phyloP scores from a whole-genome alignment of 2,888 invertebrate species.

The Phlogophora meticulosa region DNA sequence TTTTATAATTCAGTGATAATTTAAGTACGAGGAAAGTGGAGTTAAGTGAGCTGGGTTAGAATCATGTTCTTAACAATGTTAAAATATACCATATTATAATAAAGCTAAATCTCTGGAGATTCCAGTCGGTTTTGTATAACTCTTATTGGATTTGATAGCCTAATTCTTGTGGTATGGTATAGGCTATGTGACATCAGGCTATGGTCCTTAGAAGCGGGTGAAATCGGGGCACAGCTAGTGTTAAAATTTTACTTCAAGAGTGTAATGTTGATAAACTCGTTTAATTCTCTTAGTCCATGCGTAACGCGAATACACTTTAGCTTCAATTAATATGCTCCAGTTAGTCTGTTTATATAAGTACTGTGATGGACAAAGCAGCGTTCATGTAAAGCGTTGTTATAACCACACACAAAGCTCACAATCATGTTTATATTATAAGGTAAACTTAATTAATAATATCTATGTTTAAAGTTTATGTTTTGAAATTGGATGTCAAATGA shows the following conservation, averaged over 20 bases:
- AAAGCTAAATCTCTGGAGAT: too few species aligned
- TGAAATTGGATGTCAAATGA: slow-evolving; percentile 58
- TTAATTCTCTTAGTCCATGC: slow-evolving; percentile 58
- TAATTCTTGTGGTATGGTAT: too few species aligned
- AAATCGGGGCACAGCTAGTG: too few species aligned
- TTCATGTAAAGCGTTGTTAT: slow-evolving; percentile 70
- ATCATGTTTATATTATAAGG: slow-evolving; percentile 52
- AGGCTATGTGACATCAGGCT: too few species aligned
- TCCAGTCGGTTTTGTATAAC: too few species aligned
- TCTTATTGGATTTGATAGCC: too few species aligned
- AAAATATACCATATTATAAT: too few species aligned
- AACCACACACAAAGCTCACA: slow-evolving; percentile 86
- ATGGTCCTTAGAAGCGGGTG: too few species aligned
- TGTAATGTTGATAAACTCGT: slow-evolving; percentile 30
- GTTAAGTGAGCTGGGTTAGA: slow-evolving; percentile 1
- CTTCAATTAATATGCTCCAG: slow-evolving; percentile 60
- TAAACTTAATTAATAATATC: slow-evolving; percentile 56
- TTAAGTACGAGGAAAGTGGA: slow-evolving; percentile 3
- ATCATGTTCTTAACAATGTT: background rate
- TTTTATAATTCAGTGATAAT: slow-evolving; percentile 7
- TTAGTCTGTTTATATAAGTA: slow-evolving; percentile 67
- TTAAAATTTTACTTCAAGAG: background rate
- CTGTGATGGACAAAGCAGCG: slow-evolving; percentile 64
- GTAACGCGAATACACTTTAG: slow-evolving; percentile 59
- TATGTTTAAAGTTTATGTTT: slow-evolving; percentile 35